These are phyloP conservation scores for Megaceryle torquata DNA, from an alignment of 2,113 vertebrate species.

Conservation along the genomic window DNA sequence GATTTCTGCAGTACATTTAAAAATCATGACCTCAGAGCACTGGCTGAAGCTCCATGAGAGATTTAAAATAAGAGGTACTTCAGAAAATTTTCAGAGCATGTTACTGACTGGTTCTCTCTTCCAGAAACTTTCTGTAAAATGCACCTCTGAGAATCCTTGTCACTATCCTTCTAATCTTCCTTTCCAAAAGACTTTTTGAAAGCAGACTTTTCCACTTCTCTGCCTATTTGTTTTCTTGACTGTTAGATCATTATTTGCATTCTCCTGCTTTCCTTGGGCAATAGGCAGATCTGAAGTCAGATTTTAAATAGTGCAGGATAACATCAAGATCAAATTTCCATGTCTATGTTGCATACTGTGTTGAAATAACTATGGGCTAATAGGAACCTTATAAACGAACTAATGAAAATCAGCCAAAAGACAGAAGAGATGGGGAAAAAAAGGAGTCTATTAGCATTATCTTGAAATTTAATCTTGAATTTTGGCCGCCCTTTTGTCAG, in stretches of 20 bases:
- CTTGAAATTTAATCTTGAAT: conserved; percentile 33
- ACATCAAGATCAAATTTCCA: conserved; percentile 14
- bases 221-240: not conserved
- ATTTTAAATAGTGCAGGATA: not conserved
- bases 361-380: conserved; percentile 8
- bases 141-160: not conserved
- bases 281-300: conserved; percentile 11
- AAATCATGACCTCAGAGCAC: not conserved
- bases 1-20: not conserved
- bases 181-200: not conserved
- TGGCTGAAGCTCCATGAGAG: rapidly evolving
- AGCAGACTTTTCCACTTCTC: not conserved
- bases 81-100: not conserved
- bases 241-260: conserved; percentile 12
- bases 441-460: conserved; percentile 12
- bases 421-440: not conserved
- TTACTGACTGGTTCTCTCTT: not conserved
- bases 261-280: not conserved
- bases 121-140: not conserved
- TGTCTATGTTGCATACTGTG: not conserved
- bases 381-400: not conserved
- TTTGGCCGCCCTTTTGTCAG: conserved; percentile 44
- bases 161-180: not conserved
- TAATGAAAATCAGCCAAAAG: conserved; percentile 22
- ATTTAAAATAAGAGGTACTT: not conserved